Evolutionary conservation across 2,113 vertebrate species (phyloP), one percentile per base, ranked within the genome.

Genomic region (Melanocharis versteri): DNA sequence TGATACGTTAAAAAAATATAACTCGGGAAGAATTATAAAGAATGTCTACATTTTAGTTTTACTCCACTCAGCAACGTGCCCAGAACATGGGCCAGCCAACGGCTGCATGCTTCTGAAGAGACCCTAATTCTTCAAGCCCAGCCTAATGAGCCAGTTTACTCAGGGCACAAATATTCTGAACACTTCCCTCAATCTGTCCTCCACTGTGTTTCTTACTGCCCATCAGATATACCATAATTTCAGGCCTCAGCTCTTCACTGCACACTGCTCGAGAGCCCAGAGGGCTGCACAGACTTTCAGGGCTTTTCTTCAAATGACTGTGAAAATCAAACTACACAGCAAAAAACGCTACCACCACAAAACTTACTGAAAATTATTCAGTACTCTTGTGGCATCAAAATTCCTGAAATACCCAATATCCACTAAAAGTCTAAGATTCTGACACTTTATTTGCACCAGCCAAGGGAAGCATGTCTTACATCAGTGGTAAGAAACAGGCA

Each of bases 241-340:
- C 37, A 58, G 33, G n/a, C 44, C 62, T 57, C 64, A 61, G 42
- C 24, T 89, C 44, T 51, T 42, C 44, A 47, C 4, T 23, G 35
- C 17, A 22, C 0, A 1, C 33, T 79, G 27, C n/a, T 71, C 0
- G 0, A 51, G 42, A 71, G 10, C 19, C 66, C 16, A 8, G 31
- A 22, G 31, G 19, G 35, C 6, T 56, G 12, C 40, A 50, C 2
- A n/a, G 62, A 23, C 13, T 60, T 58, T 16, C 31, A 54, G 18
- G 47, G 28, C 6, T 89, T 48, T 65, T 48, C 47, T 45, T 50
- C 35, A 42, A 73, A 61, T 10, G 11, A 13, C 17, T 37, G 28
- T 3, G 3, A 77, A 72, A 86, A 40, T 7, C 26, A 69, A 84
- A 35, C 37, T 13, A 24, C 19, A 23, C 8, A 28, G 58, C 44